Evolutionary conservation across 2,888 invertebrate species (phyloP).

Genomic region (Hemicrepidius hirtus): DNA sequence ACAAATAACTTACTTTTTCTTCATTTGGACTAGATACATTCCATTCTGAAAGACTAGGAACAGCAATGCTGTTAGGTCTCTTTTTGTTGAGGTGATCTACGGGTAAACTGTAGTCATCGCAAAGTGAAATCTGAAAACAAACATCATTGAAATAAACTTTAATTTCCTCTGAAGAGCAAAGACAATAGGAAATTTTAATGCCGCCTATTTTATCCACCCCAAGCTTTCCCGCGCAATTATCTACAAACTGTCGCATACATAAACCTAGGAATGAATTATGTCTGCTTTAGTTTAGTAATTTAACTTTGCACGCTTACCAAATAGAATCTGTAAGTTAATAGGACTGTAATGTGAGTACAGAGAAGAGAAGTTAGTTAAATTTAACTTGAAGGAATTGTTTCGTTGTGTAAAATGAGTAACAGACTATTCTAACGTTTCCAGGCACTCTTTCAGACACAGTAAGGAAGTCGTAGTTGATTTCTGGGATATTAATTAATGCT

Average conservation of each 20-base stretch:
- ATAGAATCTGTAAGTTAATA: constrained; percentile 55
- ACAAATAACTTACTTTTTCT: constrained; percentile 71
- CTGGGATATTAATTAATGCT: constrained; percentile 31
- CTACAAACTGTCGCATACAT: constrained; percentile 48
- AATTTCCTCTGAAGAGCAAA: constrained; percentile 1
- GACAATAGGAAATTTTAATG: constrained; percentile 23
- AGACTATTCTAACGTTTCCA: constrained; percentile 27
- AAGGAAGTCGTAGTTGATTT: constrained; percentile 23
- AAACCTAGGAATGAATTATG: constrained; percentile 64
- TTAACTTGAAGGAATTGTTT: constrained; percentile 27
- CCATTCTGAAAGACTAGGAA: constrained; percentile 79
- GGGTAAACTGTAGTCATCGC: constrained; percentile 91
- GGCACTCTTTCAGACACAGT: constrained; percentile 1
- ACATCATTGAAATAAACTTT: constrained; percentile 31
- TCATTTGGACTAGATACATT: constrained; percentile 74
- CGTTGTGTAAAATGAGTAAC: constrained; percentile 33
- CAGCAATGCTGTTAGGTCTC: constrained; percentile 78
- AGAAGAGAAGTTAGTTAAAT: constrained; percentile 32
- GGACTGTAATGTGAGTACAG: constrained; percentile 37
- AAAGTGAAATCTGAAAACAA: constrained; percentile 84
- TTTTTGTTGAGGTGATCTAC: constrained; percentile 86
- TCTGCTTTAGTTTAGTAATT: constrained; percentile 60
- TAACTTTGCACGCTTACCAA: constrained; percentile 58
- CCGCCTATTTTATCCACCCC: constrained; percentile 35
- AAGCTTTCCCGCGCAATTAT: constrained; percentile 50